phyloP scores from a whole-genome alignment of 2,113 vertebrate genomes.

The Rhinogobius similis region DNA sequence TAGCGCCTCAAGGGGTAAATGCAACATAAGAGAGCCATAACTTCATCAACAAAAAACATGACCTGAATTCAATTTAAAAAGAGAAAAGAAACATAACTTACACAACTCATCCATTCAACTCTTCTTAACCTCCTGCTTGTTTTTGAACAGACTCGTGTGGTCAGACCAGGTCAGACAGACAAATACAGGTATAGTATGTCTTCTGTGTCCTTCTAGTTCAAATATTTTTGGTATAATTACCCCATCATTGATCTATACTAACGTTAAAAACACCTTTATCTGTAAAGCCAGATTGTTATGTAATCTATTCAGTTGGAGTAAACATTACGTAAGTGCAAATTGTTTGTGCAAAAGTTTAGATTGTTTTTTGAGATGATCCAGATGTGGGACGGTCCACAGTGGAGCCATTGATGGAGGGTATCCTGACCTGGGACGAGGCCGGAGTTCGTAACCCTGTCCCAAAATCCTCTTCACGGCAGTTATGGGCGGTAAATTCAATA shows the following conservation, averaged over 20 bases:
- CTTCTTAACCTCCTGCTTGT: background rate
- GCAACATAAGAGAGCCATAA: no score
- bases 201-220: conserved; percentile 7
- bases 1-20: no score
- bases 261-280: background rate
- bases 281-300: conserved; percentile 39
- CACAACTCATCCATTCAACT: conserved; percentile 26
- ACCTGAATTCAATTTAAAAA: no score
- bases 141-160: background rate
- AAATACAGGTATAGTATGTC: conserved; percentile 19
- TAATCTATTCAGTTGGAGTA: conserved; percentile 34
- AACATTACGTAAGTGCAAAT: conserved; percentile 54
- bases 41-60: no score
- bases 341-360: conserved; percentile 34
- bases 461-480: background rate
- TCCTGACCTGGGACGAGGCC: conserved; percentile 9
- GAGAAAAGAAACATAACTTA: background rate
- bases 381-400: conserved; percentile 41
- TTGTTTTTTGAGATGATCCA: conserved; percentile 56
- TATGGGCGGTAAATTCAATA: conserved; percentile 22
- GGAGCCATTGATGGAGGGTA: conserved; percentile 41
- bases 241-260: conserved; percentile 14
- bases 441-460: conserved; percentile 16
- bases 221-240: background rate
- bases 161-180: background rate